Conservation (phyloP, 2,888 invertebrate genomes). For the Rhyacophila evoluta region DNA sequence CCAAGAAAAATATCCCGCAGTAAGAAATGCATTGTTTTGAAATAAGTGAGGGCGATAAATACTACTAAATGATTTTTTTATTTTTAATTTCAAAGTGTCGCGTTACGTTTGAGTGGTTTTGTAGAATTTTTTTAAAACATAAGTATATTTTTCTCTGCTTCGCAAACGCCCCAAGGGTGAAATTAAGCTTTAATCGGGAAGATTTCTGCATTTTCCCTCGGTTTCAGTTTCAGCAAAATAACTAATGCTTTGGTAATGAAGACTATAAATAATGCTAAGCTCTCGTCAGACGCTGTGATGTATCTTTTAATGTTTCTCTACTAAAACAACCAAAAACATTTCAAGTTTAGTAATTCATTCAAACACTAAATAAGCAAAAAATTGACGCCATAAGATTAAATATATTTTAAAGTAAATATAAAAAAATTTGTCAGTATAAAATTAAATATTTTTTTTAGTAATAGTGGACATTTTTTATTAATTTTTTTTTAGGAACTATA, state of each 20-base stretch:
- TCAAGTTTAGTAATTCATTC: neutral
- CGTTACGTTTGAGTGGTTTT: neutral
- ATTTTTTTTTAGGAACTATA: too few species aligned
- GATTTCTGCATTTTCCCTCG: constrained; percentile 29
- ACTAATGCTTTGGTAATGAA: constrained; percentile 35
- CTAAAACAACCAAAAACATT: neutral
- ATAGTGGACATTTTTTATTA: too few species aligned
- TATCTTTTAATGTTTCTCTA: constrained; percentile 11
- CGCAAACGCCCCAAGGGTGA: constrained; percentile 15
- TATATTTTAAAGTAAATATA: too few species aligned
- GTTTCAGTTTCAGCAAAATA: constrained; percentile 23
- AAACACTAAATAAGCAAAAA: too few species aligned
- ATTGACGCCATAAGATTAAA: too few species aligned
- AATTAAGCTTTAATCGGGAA: constrained; percentile 37
- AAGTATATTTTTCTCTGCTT: neutral
- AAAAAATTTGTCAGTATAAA: too few species aligned
- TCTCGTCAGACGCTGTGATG: neutral
- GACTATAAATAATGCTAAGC: constrained; percentile 34
- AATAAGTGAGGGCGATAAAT: neutral
- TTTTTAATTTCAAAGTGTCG: neutral
- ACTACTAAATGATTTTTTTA: too few species aligned
- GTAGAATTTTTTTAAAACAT: neutral
- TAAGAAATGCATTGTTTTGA: neutral
- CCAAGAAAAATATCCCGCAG: neutral
- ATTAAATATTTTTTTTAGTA: too few species aligned